These are phyloP conservation scores for Hippocampus zosterae DNA, from an alignment of 2,113 vertebrate species.

Conservation along the genomic window DNA sequence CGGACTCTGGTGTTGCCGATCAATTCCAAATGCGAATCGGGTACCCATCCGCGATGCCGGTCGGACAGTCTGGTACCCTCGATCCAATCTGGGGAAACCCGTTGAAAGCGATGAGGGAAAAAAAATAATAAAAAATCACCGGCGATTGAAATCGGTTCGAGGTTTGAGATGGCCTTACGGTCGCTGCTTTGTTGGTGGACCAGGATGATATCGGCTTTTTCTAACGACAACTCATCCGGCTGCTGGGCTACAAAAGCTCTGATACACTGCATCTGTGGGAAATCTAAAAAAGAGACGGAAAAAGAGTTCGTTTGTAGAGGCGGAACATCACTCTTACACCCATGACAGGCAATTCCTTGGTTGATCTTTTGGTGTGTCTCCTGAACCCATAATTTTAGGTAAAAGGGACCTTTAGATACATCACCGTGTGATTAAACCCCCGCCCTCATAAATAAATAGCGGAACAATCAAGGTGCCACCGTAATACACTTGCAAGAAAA, in stretches of 20 bases:
- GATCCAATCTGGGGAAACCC: conserved; percentile 80
- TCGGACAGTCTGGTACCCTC: conserved; percentile 89
- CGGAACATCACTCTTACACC: neutral
- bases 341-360: too few species aligned
- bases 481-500: too few species aligned
- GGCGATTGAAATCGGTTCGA: neutral
- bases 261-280: conserved; percentile 87
- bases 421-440: too few species aligned
- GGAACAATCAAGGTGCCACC: too few species aligned
- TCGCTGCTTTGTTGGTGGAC: conserved; percentile 86
- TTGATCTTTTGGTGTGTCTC: too few species aligned
- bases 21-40: conserved; percentile 78
- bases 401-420: too few species aligned
- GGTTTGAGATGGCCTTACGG: conserved; percentile 69
- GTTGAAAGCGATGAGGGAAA: neutral
- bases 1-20: conserved; percentile 79
- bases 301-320: neutral
- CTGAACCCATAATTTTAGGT: too few species aligned
- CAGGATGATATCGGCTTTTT: conserved; percentile 91
- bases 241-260: conserved; percentile 84
- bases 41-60: conserved; percentile 87
- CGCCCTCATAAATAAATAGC: too few species aligned
- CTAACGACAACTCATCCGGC: conserved; percentile 88
- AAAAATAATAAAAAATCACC: neutral
- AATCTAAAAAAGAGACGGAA: conserved; percentile 67